A percentile compares a stretch with the other conserved stretches of the same genome.
These are phyloP conservation scores for Microtus ochrogaster DNA, from an alignment of 2,113 vertebrate species.

Conservation along the genomic window DNA sequence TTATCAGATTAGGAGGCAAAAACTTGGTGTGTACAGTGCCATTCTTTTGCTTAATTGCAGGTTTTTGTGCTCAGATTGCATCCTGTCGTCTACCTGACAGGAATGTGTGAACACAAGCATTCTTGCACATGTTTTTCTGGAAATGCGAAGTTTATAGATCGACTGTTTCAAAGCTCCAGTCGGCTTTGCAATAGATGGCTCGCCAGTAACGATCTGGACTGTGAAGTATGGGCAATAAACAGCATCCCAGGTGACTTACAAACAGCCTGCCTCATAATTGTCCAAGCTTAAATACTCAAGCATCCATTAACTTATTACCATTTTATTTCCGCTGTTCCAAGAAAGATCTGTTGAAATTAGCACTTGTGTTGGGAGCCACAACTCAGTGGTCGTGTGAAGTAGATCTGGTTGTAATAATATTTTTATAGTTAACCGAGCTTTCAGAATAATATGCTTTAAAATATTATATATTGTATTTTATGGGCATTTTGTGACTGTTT, in stretches of 20 bases:
- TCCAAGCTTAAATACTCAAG: constrained; percentile 7
- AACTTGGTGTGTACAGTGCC: background rate
- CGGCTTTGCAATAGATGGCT: background rate
- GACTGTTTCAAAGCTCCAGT: constrained; percentile 53
- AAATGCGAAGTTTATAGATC: constrained; percentile 23
- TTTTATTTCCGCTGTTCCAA: constrained; percentile 41
- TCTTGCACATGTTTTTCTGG: background rate
- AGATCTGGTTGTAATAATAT: constrained; percentile 58
- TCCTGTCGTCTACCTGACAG: constrained; percentile 43
- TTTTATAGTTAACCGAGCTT: constrained; percentile 73
- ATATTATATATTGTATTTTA: constrained; percentile 47
- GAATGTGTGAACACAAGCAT: background rate
- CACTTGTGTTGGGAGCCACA: constrained; percentile 46
- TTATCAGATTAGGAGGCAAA: constrained; percentile 46
- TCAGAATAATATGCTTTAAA: constrained; percentile 68
- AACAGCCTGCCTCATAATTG: constrained; percentile 28
- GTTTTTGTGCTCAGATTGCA: constrained; percentile 30
- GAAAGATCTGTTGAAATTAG: constrained; percentile 67
- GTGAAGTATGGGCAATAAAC: constrained; percentile 48
- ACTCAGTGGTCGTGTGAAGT: constrained; percentile 44
- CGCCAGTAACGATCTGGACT: constrained; percentile 7
- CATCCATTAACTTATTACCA: constrained; percentile 56
- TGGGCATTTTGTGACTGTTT: constrained; percentile 56
- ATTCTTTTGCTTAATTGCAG: constrained; percentile 54
- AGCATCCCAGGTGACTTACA: constrained; percentile 39